Evolutionary conservation across 2,113 vertebrate species (phyloP).

Genomic region (Syngnathus typhle): DNA sequence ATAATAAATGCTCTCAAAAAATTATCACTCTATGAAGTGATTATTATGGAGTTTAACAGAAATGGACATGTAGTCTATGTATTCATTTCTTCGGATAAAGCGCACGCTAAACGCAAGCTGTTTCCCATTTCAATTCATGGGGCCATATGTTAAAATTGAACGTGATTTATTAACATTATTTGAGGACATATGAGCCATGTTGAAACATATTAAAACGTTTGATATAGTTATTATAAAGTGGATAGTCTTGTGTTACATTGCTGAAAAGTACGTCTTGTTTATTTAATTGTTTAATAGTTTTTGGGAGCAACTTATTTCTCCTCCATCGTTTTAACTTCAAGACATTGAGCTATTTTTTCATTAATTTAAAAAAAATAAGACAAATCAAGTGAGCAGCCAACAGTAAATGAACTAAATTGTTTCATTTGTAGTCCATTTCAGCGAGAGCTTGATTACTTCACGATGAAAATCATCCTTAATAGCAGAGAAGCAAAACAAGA

Average conservation of each 20-base stretch:
- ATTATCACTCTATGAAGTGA: not conserved
- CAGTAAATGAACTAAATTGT: not conserved
- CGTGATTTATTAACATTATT: not conserved
- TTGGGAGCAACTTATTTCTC: not conserved
- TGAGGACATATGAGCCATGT: not conserved
- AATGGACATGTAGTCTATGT: not conserved
- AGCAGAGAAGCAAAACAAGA: not conserved
- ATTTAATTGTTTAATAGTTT: not conserved
- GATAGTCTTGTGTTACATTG: not conserved
- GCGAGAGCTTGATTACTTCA: not conserved
- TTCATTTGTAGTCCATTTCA: not conserved
- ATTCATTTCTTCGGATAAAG: not conserved
- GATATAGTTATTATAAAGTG: not conserved
- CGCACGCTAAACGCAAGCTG: not conserved
- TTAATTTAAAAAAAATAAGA: not conserved
- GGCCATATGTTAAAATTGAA: not conserved
- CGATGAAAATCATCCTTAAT: not conserved
- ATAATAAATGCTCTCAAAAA: not conserved
- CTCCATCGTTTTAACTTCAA: not conserved
- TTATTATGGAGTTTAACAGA: not conserved
- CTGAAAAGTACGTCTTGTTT: not conserved
- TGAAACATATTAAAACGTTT: not conserved
- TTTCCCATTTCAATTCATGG: not conserved
- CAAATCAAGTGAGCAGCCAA: not conserved
- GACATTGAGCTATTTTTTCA: not conserved